phyloP scores from a whole-genome alignment of 2,797 vertebrate genomes.

The Protonibea diacanthus region DNA sequence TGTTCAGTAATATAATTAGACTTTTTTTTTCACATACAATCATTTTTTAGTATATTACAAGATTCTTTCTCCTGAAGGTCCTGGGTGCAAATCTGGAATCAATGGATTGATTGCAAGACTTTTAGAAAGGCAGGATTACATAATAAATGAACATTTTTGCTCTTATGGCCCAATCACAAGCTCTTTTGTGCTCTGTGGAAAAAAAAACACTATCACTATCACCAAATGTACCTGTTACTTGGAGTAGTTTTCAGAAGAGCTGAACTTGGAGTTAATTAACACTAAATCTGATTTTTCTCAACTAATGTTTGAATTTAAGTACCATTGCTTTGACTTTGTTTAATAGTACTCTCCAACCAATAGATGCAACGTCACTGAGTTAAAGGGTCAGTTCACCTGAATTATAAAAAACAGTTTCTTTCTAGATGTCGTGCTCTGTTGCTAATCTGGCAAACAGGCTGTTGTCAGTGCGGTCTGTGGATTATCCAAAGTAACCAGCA shows the following conservation, averaged over 20 bases:
- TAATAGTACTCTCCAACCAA: not conserved
- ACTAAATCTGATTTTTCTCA: not conserved
- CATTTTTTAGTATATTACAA: not conserved
- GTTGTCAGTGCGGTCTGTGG: slow-evolving; percentile 23
- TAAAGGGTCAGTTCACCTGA: not conserved
- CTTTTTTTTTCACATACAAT: not conserved
- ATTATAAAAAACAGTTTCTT: not conserved
- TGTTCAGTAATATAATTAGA: slow-evolving; percentile 38
- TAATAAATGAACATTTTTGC: no score
- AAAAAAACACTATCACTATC: not conserved
- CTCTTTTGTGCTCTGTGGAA: not conserved
- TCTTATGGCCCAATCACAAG: not conserved
- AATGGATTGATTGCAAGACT: no score
- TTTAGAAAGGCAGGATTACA: no score
- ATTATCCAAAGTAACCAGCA: slow-evolving; percentile 50
- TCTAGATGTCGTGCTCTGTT: not conserved
- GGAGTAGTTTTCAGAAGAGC: slow-evolving; percentile 1
- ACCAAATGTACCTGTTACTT: not conserved
- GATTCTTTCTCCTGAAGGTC: not conserved
- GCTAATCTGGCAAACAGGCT: slow-evolving; percentile 16
- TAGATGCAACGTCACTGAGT: slow-evolving; percentile 3
- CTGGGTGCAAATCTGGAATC: not conserved
- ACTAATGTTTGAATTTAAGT: not conserved
- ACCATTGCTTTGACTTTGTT: slow-evolving; percentile 10
- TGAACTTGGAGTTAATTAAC: not conserved